Conservation (phyloP, 2,888 invertebrate species). For the Drosophila melanosoma region DNA sequence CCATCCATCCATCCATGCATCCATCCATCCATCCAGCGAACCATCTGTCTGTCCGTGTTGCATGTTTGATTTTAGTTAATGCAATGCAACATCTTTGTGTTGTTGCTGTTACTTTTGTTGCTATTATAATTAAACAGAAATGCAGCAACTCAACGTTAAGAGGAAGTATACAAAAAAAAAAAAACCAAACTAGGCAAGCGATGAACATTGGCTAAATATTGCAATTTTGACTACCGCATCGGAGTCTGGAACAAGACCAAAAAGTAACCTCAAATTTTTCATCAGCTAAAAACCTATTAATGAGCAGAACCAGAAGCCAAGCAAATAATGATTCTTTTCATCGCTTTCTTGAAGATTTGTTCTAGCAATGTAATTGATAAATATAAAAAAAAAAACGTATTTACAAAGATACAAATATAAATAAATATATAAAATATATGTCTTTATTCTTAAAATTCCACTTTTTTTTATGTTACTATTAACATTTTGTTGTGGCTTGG, state of each 20-base stretch:
- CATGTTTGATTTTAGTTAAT: conserved; percentile 72
- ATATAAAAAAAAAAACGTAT: not conserved
- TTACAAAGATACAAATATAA: not conserved
- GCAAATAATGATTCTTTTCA: not conserved
- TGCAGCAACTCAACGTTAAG: conserved; percentile 42
- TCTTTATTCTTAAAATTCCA: not conserved
- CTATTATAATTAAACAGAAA: conserved; percentile 46
- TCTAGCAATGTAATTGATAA: not conserved
- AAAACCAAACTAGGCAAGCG: conserved; percentile 36
- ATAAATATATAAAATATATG: not conserved
- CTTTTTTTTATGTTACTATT: not conserved
- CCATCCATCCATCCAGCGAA: conserved; percentile 12
- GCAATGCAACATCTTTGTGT: conserved; percentile 64
- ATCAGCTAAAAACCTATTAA: not conserved
- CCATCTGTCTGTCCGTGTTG: conserved; percentile 57
- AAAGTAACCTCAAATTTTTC: not conserved
- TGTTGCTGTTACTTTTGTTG: conserved; percentile 26
- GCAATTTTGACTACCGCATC: conserved; percentile 16
- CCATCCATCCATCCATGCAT: conserved; percentile 20
- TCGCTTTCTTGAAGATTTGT: not conserved
- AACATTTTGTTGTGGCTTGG: not conserved
- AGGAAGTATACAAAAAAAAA: conserved; percentile 54
- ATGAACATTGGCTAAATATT: conserved; percentile 3
- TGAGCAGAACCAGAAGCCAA: not conserved
- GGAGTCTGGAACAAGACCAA: conserved; percentile 15